Conservation (phyloP, 2,113 vertebrate genomes). For the Oncorhynchus clarkii region DNA sequence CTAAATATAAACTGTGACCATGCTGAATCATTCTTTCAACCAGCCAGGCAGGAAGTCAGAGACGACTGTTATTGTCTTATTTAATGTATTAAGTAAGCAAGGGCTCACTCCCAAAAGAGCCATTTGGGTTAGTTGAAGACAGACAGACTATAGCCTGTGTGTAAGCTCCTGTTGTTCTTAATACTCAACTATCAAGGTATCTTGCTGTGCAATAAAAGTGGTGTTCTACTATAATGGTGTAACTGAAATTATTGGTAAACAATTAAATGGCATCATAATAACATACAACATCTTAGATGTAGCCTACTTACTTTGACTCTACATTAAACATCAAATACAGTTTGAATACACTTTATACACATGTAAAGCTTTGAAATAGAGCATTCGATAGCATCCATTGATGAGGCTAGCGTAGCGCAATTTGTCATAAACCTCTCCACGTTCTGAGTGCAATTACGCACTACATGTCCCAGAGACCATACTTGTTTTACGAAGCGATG, state of each 20-base stretch:
- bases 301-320: background rate
- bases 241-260: background rate
- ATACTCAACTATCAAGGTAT: no score
- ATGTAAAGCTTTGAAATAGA: no score
- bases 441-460: background rate
- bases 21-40: slow-evolving; percentile 22
- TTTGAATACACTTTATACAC: no score
- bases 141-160: slow-evolving; percentile 10
- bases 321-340: background rate
- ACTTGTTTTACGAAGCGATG: slow-evolving; percentile 3
- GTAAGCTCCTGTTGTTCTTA: slow-evolving; percentile 8
- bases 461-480: slow-evolving; percentile 59
- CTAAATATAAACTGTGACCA: slow-evolving; percentile 10
- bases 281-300: background rate
- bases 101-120: background rate
- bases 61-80: background rate
- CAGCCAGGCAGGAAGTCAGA: slow-evolving; percentile 19
- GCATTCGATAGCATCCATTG: no score
- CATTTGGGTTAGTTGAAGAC: background rate
- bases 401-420: no score
- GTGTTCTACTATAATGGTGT: background rate
- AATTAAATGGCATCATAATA: background rate
- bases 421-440: no score
- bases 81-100: background rate
- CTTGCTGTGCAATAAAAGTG: background rate